Evolutionary conservation across 2,888 invertebrate genomes (phyloP).

Genomic region (Schrankia costaestrigalis): DNA sequence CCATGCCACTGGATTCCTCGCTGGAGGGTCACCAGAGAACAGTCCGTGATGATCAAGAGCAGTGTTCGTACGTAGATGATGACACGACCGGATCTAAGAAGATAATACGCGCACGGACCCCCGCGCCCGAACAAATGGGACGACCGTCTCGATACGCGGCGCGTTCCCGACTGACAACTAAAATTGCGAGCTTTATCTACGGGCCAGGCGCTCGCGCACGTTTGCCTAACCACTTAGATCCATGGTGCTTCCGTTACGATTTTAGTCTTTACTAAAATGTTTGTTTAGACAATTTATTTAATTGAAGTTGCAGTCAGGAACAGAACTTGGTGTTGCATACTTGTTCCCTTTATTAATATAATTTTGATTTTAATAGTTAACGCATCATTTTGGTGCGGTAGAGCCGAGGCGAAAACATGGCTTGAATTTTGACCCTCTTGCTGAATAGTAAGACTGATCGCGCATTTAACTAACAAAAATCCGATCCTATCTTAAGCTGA

Average conservation of each 20-base stretch:
- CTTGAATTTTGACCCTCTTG: too few species aligned
- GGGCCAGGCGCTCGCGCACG: constrained; percentile 57
- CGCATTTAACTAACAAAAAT: too few species aligned
- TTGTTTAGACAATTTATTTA: constrained; percentile 37
- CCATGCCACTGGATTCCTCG: constrained; percentile 70
- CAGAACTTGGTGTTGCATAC: too few species aligned
- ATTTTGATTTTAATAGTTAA: too few species aligned
- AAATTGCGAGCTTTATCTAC: constrained; percentile 73
- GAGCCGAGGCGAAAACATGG: too few species aligned
- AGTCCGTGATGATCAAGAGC: constrained; percentile 34
- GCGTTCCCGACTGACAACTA: constrained; percentile 64
- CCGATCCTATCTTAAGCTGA: too few species aligned
- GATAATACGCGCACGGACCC: constrained; percentile 36
- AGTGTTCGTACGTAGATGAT: constrained; percentile 34
- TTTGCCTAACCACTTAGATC: constrained; percentile 65
- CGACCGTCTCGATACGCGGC: constrained; percentile 56
- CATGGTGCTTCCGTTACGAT: constrained; percentile 69
- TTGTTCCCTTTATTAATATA: too few species aligned
- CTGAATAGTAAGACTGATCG: too few species aligned
- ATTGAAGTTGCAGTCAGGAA: too few species aligned
- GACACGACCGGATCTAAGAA: constrained; percentile 45
- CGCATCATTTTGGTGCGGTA: too few species aligned
- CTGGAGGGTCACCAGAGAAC: constrained; percentile 46
- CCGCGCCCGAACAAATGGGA: constrained; percentile 36
- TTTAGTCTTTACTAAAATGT: constrained; percentile 56